A percentile compares a stretch with the other conserved stretches of the same genome.
phyloP scores from a whole-genome alignment of 1,140 invertebrate species.

The Argopecten irradians region DNA sequence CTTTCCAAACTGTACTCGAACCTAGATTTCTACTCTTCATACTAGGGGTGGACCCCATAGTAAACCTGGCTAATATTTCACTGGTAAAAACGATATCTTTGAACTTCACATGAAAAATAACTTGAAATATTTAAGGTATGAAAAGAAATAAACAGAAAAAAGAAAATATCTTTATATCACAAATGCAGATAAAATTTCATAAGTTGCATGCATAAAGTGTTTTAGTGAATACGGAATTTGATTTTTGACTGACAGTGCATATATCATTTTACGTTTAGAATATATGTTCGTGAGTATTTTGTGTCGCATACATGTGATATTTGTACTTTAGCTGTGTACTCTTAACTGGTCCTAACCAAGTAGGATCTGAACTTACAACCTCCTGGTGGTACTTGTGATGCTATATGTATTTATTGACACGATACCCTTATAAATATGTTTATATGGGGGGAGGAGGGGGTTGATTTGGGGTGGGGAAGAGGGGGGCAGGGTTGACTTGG shows the following conservation, averaged over 20 bases:
- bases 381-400: not conserved
- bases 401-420: not conserved
- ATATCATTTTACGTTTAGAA: not conserved
- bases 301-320: not conserved
- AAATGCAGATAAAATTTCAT: not conserved
- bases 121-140: not conserved
- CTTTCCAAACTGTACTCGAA: not conserved
- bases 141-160: not conserved
- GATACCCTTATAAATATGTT: too few species aligned
- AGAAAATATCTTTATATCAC: not conserved
- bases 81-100: not conserved
- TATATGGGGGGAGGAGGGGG: too few species aligned
- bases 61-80: not conserved
- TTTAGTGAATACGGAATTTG: not conserved
- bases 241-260: not conserved
- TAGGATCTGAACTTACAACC: not conserved
- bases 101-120: not conserved
- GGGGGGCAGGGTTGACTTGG: too few species aligned
- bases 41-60: not conserved
- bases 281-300: too few species aligned
- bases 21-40: too few species aligned
- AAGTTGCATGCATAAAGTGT: not conserved
- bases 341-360: not conserved
- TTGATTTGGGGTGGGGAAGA: too few species aligned
- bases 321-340: not conserved